Evolutionary conservation across 2,888 invertebrate species (phyloP).

Genomic region (Zygogramma bicolorata): DNA sequence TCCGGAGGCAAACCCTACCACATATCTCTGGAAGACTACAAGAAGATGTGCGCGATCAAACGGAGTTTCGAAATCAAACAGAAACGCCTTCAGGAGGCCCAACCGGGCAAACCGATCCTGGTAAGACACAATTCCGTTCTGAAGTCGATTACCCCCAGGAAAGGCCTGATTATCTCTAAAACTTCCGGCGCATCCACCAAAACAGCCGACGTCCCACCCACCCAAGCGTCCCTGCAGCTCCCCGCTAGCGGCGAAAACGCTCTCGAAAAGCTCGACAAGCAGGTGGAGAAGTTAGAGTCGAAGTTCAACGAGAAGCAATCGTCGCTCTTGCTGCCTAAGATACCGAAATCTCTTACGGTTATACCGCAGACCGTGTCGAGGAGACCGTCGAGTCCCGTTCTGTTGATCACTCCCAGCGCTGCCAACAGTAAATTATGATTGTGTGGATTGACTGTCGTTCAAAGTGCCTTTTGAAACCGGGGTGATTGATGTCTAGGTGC

Average conservation of each 20-base stretch:
- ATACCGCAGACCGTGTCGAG: constrained; percentile 75
- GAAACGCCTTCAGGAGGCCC: constrained; percentile 72
- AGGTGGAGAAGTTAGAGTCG: constrained; percentile 65
- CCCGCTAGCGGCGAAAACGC: constrained; percentile 56
- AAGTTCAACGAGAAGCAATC: constrained; percentile 62
- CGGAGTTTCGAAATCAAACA: constrained; percentile 70
- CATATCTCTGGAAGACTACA: constrained; percentile 83
- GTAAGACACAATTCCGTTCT: constrained; percentile 54
- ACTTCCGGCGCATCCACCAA: constrained; percentile 50
- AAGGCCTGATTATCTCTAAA: constrained; percentile 59
- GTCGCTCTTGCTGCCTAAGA: constrained; percentile 77
- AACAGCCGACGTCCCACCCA: constrained; percentile 23
- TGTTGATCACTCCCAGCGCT: constrained; percentile 58
- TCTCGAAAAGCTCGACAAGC: constrained; percentile 67
- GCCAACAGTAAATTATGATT: constrained; percentile 60
- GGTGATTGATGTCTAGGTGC: constrained; percentile 19
- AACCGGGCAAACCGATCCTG: constrained; percentile 55
- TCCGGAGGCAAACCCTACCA: constrained; percentile 85
- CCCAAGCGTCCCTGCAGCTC: neutral
- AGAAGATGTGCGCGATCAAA: constrained; percentile 81
- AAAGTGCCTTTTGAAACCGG: constrained; percentile 55
- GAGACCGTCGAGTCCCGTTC: constrained; percentile 60
- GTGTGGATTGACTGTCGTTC: constrained; percentile 55
- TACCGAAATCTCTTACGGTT: constrained; percentile 85
- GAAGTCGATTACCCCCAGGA: constrained; percentile 57